phyloP scores from a whole-genome alignment of 2,888 invertebrate genomes.

The Stenodema calcarata region DNA sequence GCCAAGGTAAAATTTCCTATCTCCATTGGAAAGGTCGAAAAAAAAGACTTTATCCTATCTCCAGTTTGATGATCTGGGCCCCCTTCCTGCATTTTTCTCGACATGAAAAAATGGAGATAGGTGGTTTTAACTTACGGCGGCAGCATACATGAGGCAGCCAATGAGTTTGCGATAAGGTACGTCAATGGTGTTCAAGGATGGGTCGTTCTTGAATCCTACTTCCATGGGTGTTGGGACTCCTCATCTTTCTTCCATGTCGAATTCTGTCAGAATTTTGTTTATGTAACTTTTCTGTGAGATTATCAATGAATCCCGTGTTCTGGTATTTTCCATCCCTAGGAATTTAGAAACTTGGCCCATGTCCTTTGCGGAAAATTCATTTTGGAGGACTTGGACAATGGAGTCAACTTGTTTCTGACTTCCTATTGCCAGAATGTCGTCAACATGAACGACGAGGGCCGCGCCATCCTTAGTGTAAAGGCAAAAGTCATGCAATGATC shows the following conservation, averaged over 20 bases:
- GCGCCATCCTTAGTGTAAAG: neutral
- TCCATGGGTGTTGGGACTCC: conserved; percentile 47
- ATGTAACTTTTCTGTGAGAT: too few species aligned
- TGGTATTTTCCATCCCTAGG: too few species aligned
- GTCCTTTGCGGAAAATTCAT: neutral
- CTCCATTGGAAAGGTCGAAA: too few species aligned
- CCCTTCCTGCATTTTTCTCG: too few species aligned
- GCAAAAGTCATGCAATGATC: conserved; percentile 6
- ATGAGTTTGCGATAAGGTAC: conserved; percentile 48
- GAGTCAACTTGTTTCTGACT: neutral
- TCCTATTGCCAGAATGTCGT: conserved; percentile 1
- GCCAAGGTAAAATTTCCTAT: too few species aligned
- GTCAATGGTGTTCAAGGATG: too few species aligned
- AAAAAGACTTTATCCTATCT: too few species aligned
- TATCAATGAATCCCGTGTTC: too few species aligned
- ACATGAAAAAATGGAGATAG: too few species aligned
- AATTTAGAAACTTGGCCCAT: too few species aligned
- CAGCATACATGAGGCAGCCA: conserved; percentile 35
- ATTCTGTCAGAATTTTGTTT: neutral
- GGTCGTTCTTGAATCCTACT: conserved; percentile 12
- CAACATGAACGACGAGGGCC: conserved; percentile 17
- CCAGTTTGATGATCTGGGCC: too few species aligned
- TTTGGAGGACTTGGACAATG: neutral
- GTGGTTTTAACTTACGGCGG: too few species aligned
- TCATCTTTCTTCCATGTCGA: conserved; percentile 37